Evolutionary conservation across 2,797 vertebrate genomes (phyloP), one percentile per base, ranked within the genome.

Genomic region (Xyrichtys novacula): DNA sequence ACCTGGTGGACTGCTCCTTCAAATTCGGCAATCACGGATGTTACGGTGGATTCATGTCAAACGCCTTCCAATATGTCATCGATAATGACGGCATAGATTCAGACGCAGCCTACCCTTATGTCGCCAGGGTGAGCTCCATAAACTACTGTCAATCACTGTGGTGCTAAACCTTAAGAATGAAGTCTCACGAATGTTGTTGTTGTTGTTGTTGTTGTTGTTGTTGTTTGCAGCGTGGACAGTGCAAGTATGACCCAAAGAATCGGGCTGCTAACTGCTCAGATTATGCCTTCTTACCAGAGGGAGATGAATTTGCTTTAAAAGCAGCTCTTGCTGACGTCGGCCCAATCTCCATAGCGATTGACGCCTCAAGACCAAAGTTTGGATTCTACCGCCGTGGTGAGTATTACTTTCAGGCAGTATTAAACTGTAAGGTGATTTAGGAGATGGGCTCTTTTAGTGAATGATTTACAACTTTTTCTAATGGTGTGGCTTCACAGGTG

Each of bases 321-420:
- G 79, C 79, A 0, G 93, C 92, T 0, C 53, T 97, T 5, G 94
- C 91, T 54, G 85, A 10, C 0, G 34, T 94, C 0, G 96, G 96
- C 0, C 96, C 96, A 0, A 89, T 98, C 44, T 93, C 96, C 0
- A 95, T 96, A 0, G 94, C 77, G 17, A 85, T 97, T 3, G 94
- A 98, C 0, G 94, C 94, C 0, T 80, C 83, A 0, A 90, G 76
- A 2, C 39, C 89, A 0, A 75, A 93, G 2, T 98, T 98, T 86
- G 87, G 88, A 72, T 85, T 97, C 25, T 96, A 96, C 73, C 91
- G 19, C 71, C 92, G 86, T 6, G 96, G 96, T 95, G 87, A 48
- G 83, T 22, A 1, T 40, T 17, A 0, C 14, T 4, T 20, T 57
- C 7, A 29, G 7, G 19, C 16, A 1, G n/a, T 23, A 1, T 50